Evolutionary conservation across 2,888 invertebrate genomes (phyloP).

Genomic region (Sarcophaga caerulescens): DNA sequence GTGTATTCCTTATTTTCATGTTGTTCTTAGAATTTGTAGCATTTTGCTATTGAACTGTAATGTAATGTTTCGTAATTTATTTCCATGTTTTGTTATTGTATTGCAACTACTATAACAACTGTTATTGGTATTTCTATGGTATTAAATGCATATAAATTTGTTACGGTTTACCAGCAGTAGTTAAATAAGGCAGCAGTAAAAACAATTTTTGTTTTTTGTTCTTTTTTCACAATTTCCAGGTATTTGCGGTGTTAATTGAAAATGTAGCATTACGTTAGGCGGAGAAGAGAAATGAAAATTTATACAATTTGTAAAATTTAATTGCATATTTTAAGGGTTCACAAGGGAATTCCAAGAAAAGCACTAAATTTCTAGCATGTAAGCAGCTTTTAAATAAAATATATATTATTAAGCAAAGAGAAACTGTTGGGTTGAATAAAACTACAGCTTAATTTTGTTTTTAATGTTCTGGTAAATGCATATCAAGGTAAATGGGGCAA

Average conservation of each 20-base stretch:
- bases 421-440: neutral
- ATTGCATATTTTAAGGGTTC: neutral
- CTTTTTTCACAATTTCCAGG: neutral
- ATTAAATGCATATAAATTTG: constrained; percentile 20
- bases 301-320: neutral
- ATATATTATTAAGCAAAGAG: neutral
- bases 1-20: neutral
- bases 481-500: no score
- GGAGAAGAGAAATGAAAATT: neutral
- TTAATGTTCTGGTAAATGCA: no score
- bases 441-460: no score
- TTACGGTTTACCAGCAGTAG: neutral
- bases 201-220: neutral
- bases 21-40: constrained; percentile 2
- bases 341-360: neutral
- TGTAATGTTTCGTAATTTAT: constrained; percentile 28
- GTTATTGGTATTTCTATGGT: constrained; percentile 9
- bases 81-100: constrained; percentile 14
- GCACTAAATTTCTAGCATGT: neutral
- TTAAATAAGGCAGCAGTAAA: neutral
- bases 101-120: neutral
- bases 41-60: constrained; percentile 31
- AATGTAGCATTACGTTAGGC: neutral
- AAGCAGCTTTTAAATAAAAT: neutral
- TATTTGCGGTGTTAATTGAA: constrained; percentile 11